A percentile compares a stretch with the other conserved stretches of the same genome.
These are phyloP conservation scores for Coccyzus lansbergi DNA, from an alignment of 2,797 vertebrate genomes.

Conservation along the genomic window DNA sequence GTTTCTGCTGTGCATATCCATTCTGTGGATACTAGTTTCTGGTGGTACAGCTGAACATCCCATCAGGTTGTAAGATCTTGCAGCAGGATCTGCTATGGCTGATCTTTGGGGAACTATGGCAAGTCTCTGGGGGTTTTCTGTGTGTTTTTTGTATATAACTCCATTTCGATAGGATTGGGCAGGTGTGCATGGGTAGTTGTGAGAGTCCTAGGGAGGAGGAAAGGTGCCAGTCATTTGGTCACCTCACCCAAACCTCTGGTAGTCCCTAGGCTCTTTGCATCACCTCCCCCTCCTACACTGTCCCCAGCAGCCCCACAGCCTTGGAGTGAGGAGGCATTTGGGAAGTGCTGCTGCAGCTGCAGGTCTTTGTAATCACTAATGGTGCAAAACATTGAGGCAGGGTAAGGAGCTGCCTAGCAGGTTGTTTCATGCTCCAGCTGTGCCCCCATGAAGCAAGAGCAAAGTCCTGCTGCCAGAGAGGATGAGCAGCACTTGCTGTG, in stretches of 20 bases:
- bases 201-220: not conserved
- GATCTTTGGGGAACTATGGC: not conserved
- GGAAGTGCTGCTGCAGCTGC: not conserved
- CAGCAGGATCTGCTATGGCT: not conserved
- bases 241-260: not conserved
- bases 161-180: not conserved
- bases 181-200: not conserved
- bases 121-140: not conserved
- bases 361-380: not conserved
- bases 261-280: not conserved
- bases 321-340: fast-evolving
- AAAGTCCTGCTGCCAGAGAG: not conserved
- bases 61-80: fast-evolving
- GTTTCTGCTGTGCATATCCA: not conserved
- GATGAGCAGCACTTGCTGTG: not conserved
- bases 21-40: not conserved
- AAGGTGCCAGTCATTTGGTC: not conserved
- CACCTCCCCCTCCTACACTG: not conserved
- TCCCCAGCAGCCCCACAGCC: not conserved
- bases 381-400: too few relatives aligned
- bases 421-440: not conserved
- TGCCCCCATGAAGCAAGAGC: not conserved
- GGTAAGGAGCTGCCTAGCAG: not conserved
- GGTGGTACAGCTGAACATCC: not conserved
- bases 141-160: not conserved